Evolutionary conservation across 2,113 vertebrate species (phyloP).

Genomic region (Ailuropoda melanoleuca): DNA sequence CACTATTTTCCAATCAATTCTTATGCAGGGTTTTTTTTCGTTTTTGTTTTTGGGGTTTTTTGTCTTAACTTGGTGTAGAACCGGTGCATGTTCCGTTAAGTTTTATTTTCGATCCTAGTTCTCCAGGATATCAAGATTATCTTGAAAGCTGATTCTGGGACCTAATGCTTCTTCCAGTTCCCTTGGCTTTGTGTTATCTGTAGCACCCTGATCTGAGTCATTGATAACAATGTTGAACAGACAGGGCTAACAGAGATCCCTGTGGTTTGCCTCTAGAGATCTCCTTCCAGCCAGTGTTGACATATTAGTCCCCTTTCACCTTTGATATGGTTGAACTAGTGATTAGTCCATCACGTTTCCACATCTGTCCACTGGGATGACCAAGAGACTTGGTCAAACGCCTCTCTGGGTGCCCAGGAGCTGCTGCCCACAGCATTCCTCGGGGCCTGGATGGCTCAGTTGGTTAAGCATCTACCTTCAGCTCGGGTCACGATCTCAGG

Average conservation of each 20-base stretch:
- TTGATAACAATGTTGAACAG: not conserved
- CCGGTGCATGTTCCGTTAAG: not conserved
- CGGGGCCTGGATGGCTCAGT: too few species aligned
- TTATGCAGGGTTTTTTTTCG: not conserved
- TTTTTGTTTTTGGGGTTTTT: not conserved
- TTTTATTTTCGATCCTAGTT: not conserved
- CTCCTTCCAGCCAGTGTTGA: not conserved
- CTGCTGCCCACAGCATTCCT: not conserved
- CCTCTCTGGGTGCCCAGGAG: not conserved
- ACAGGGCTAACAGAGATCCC: not conserved
- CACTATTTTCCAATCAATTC: not conserved
- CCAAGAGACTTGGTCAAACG: not conserved
- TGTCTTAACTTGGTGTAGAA: not conserved
- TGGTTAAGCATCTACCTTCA: too few species aligned
- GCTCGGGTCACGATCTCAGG: too few species aligned
- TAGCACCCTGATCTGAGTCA: not conserved
- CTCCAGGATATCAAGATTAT: not conserved
- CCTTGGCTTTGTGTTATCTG: not conserved
- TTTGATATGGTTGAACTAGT: not conserved
- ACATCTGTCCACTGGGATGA: not conserved
- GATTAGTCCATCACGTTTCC: not conserved
- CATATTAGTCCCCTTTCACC: not conserved
- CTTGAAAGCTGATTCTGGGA: not conserved
- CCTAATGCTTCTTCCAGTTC: not conserved
- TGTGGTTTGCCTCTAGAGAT: not conserved